Conservation (phyloP, 2,113 vertebrate genomes). For the Prolemur simus region DNA sequence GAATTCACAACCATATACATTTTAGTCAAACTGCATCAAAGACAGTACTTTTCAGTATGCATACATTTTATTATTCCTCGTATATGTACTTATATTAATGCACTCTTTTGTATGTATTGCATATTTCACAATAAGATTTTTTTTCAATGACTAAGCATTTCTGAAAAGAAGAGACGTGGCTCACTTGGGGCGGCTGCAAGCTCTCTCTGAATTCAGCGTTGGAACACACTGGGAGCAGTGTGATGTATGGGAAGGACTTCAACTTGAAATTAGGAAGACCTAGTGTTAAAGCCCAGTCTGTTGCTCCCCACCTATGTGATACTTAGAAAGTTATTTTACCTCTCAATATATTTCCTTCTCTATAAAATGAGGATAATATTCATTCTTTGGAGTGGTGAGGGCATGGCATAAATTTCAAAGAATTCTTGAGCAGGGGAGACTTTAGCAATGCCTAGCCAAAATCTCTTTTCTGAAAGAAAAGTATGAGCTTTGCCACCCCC, state of each 20-base stretch:
- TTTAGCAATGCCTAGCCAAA: background rate
- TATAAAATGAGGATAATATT: background rate
- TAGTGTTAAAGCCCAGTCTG: background rate
- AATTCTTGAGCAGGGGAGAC: background rate
- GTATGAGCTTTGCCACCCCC: background rate
- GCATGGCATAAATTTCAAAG: background rate
- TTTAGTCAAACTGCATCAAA: background rate
- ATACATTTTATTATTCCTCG: background rate
- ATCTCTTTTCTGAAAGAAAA: background rate
- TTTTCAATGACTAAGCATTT: background rate
- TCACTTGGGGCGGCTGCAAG: background rate
- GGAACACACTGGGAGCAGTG: rapidly evolving
- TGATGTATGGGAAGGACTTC: no score
- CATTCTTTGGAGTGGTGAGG: background rate
- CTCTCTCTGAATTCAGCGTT: background rate
- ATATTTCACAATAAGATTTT: background rate
- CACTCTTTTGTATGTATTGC: background rate
- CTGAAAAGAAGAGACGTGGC: background rate
- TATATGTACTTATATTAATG: background rate
- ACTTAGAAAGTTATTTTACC: background rate
- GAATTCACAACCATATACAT: background rate
- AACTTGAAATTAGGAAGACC: background rate
- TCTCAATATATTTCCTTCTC: background rate
- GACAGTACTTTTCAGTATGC: background rate
- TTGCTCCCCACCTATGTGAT: background rate